Conservation (phyloP, 2,797 vertebrate genomes). For the Yasuhikotakia modesta region DNA sequence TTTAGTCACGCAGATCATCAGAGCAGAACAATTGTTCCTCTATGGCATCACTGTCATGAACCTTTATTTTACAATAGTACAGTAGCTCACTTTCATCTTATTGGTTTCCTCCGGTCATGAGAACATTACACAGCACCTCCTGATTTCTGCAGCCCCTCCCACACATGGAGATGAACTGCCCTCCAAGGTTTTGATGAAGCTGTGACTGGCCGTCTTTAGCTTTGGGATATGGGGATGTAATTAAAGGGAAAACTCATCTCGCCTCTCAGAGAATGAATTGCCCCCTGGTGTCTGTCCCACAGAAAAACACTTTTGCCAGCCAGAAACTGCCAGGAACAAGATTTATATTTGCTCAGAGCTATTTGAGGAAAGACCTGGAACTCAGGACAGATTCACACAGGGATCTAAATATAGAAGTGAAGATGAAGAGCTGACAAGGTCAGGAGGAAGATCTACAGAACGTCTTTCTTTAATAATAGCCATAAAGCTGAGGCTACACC, state of each 20-base stretch:
- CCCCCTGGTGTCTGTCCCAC: conserved; percentile 17
- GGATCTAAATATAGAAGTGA: conserved; percentile 39
- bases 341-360: conserved; percentile 40
- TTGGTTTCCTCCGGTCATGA: conserved; percentile 38
- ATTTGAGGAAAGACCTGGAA: conserved; percentile 38
- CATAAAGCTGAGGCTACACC: conserved; percentile 9
- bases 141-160: conserved; percentile 60
- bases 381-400: conserved; percentile 12
- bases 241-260: conserved; percentile 44
- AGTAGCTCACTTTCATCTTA: conserved; percentile 22
- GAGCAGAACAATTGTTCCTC: not conserved
- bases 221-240: conserved; percentile 46
- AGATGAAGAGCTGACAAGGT: conserved; percentile 38
- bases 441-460: conserved; percentile 33
- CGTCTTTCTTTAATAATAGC: conserved; percentile 28
- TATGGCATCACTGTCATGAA: too few species aligned
- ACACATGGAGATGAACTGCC: conserved; percentile 56
- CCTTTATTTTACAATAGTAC: too few species aligned
- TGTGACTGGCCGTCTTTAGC: conserved; percentile 53
- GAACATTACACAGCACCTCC: conserved; percentile 64
- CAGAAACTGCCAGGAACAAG: conserved; percentile 37
- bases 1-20: conserved; percentile 1
- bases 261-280: conserved; percentile 19
- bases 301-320: conserved; percentile 19
- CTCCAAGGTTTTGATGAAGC: conserved; percentile 51